These are phyloP conservation scores for Otolemur garnettii DNA, from an alignment of 2,113 vertebrate genomes.

Conservation along the genomic window DNA sequence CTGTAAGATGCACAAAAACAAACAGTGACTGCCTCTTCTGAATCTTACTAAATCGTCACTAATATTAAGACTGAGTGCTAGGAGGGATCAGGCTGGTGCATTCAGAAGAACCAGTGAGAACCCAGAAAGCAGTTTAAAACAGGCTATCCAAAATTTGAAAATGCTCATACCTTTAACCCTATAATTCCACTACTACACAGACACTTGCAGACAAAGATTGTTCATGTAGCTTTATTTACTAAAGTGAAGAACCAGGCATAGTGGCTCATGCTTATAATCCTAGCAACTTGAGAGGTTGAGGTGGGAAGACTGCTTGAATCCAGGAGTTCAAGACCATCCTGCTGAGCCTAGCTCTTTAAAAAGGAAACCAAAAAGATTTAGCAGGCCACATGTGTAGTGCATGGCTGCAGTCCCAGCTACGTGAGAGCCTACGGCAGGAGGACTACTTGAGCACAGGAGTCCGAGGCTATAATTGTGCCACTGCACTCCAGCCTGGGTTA, in stretches of 20 bases:
- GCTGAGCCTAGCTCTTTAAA: too few species aligned
- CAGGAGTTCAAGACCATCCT: too few species aligned
- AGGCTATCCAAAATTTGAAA: neutral
- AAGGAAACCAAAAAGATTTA: too few species aligned
- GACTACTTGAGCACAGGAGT: too few species aligned
- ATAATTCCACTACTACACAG: neutral
- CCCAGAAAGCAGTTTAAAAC: conserved; percentile 20
- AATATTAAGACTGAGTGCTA: neutral
- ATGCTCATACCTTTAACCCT: neutral
- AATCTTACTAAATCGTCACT: neutral
- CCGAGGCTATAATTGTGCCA: too few species aligned
- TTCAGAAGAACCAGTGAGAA: neutral
- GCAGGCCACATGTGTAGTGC: too few species aligned
- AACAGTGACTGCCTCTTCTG: neutral
- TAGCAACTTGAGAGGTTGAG: too few species aligned
- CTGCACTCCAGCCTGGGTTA: too few species aligned
- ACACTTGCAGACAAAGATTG: neutral
- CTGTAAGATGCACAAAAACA: neutral
- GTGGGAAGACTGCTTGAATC: too few species aligned
- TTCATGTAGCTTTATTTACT: neutral
- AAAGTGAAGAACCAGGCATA: neutral
- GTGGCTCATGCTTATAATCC: too few species aligned
- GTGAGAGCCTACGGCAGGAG: too few species aligned
- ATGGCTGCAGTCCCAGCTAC: too few species aligned
- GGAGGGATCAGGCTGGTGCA: neutral